Evolutionary conservation across 2,113 vertebrate genomes (phyloP).

Genomic region (Nematolebias whitei): DNA sequence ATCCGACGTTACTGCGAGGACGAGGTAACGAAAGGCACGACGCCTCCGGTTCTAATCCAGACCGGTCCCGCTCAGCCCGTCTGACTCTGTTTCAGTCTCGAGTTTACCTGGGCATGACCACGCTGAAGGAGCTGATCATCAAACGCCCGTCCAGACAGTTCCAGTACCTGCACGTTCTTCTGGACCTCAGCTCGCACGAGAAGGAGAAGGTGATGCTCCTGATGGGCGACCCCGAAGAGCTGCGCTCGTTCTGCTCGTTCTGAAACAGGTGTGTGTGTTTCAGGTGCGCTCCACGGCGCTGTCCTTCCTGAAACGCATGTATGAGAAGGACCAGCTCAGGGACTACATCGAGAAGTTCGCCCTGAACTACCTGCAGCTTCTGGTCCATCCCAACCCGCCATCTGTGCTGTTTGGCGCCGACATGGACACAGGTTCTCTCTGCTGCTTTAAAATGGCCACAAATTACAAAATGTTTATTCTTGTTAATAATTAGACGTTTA

Average conservation of each 20-base stretch:
- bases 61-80: too few species aligned
- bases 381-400: slow-evolving; percentile 94
- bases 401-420: slow-evolving; percentile 91
- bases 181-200: slow-evolving; percentile 94
- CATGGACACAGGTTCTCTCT: slow-evolving; percentile 93
- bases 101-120: slow-evolving; percentile 93
- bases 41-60: too few species aligned
- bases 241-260: neutral
- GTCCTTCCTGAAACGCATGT: slow-evolving; percentile 92
- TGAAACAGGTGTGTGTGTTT: slow-evolving; percentile 27
- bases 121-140: slow-evolving; percentile 90
- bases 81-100: slow-evolving; percentile 81
- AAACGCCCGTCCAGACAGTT: slow-evolving; percentile 91
- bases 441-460: too few species aligned
- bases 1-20: slow-evolving; percentile 95
- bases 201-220: slow-evolving; percentile 87
- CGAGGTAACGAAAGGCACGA: slow-evolving; percentile 80
- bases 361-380: slow-evolving; percentile 93
- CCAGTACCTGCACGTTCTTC: slow-evolving; percentile 92
- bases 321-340: slow-evolving; percentile 91
- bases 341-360: slow-evolving; percentile 95
- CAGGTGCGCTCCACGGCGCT: slow-evolving; percentile 92
- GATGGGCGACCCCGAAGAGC: too few species aligned
- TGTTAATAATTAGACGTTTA: too few species aligned
- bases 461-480: too few species aligned